Percentiles rank a stretch among this genome's conserved stretches.
These are phyloP conservation scores for Eulemur macaco DNA, from an alignment of 2,113 vertebrate species.

Conservation along the genomic window DNA sequence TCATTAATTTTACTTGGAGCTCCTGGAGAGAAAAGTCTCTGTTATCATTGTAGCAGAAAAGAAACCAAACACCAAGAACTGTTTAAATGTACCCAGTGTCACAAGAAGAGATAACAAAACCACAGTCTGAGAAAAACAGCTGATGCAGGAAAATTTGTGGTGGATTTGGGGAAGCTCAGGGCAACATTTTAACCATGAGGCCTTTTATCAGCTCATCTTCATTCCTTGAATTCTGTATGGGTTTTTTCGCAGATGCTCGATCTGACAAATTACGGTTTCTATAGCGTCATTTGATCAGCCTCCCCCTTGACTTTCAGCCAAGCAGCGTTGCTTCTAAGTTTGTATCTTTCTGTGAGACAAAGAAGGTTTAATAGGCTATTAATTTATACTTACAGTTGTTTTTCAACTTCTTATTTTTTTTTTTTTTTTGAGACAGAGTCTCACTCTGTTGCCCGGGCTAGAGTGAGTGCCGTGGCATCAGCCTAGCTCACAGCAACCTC, in stretches of 20 bases:
- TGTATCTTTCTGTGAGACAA: background rate
- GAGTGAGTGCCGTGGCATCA: too few relatives aligned
- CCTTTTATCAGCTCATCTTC: background rate
- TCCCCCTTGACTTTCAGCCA: background rate
- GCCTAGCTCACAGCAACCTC: too few relatives aligned
- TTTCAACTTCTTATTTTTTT: constrained; percentile 15
- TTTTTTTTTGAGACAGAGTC: too few relatives aligned
- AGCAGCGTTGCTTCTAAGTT: background rate
- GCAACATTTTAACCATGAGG: background rate
- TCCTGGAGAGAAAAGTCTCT: background rate
- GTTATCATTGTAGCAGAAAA: background rate
- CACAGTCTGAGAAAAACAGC: background rate
- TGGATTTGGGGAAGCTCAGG: background rate
- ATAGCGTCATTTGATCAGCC: background rate
- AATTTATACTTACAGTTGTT: background rate
- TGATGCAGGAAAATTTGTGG: background rate
- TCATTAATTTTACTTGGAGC: background rate
- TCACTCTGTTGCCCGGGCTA: too few relatives aligned
- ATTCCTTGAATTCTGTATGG: background rate
- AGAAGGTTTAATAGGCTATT: background rate
- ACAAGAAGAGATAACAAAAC: background rate
- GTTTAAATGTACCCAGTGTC: background rate
- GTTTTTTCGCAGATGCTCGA: background rate
- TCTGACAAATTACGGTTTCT: background rate
- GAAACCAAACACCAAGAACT: background rate